These are phyloP conservation scores for Seira sanloemensis DNA, from an alignment of 2,888 invertebrate genomes.

Conservation along the genomic window DNA sequence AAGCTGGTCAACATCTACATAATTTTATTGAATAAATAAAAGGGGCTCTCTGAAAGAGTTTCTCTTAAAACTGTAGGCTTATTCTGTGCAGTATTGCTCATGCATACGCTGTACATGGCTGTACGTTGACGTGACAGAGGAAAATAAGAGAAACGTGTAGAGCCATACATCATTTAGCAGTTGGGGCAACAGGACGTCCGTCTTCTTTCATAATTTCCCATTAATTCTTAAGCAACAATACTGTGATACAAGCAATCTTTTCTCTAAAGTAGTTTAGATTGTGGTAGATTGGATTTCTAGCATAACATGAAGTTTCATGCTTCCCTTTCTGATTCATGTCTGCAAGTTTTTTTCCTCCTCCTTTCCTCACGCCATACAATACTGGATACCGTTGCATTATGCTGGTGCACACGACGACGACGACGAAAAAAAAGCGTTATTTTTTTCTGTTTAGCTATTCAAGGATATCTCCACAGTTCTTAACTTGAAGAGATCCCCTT, in stretches of 20 bases:
- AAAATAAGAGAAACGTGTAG: slow-evolving; percentile 44
- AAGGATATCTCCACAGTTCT: background rate
- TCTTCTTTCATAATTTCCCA: slow-evolving; percentile 37
- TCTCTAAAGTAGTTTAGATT: background rate
- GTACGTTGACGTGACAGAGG: slow-evolving; percentile 53
- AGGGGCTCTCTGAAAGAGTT: no score
- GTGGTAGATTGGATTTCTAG: background rate
- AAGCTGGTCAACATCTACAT: no score
- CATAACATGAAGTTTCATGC: background rate
- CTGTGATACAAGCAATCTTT: background rate
- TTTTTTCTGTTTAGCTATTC: background rate
- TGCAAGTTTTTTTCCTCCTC: background rate
- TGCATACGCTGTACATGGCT: no score
- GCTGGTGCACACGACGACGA: no score
- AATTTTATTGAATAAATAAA: no score
- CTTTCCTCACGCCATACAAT: background rate
- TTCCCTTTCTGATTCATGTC: background rate
- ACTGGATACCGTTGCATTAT: background rate
- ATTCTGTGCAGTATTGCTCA: background rate
- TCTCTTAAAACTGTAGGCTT: no score
- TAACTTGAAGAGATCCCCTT: background rate
- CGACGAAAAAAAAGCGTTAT: background rate
- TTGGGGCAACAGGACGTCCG: slow-evolving; percentile 48
- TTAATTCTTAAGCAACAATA: slow-evolving; percentile 25
- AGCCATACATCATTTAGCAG: slow-evolving; percentile 50